A percentile compares a stretch with the other conserved stretches of the same genome.
These are phyloP conservation scores for Drosophila pandora DNA, from an alignment of 1,140 invertebrate species.

Conservation along the genomic window DNA sequence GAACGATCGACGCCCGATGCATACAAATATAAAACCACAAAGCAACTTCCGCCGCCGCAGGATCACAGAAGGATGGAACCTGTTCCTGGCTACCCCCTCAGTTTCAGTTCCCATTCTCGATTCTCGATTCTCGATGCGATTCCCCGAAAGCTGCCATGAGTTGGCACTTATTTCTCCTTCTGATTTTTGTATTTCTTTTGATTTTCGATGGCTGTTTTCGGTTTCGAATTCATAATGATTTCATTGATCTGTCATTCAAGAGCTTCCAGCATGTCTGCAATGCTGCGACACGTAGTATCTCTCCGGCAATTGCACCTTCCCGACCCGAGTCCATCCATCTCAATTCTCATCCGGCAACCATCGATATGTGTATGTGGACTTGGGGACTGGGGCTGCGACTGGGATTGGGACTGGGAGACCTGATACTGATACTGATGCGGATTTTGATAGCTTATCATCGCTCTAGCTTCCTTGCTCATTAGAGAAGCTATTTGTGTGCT, in stretches of 20 bases:
- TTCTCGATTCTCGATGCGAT: slow-evolving; percentile 2
- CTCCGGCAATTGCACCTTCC: slow-evolving; percentile 10
- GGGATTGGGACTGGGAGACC: neutral
- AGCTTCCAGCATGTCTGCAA: slow-evolving; percentile 73
- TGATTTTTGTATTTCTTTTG: neutral
- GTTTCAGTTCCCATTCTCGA: neutral
- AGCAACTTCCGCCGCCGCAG: slow-evolving; percentile 71
- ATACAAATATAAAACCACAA: slow-evolving; percentile 72
- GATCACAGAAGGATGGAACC: slow-evolving; percentile 55
- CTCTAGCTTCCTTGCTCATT: slow-evolving; percentile 57
- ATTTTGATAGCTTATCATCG: slow-evolving; percentile 48
- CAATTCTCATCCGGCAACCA: slow-evolving; percentile 1
- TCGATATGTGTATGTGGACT: slow-evolving; percentile 5
- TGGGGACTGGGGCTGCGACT: slow-evolving; percentile 5
- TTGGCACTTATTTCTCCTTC: slow-evolving; percentile 39
- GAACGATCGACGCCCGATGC: slow-evolving; percentile 40
- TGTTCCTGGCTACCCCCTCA: slow-evolving; percentile 25
- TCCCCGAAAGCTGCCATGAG: slow-evolving; percentile 49
- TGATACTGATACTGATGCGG: slow-evolving; percentile 17
- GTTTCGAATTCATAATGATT: slow-evolving; percentile 70
- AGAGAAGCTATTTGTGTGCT: slow-evolving; percentile 18
- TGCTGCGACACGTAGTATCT: slow-evolving; percentile 19
- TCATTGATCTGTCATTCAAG: slow-evolving; percentile 79
- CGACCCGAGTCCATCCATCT: neutral
- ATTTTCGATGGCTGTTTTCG: slow-evolving; percentile 9